Evolutionary conservation across 2,888 invertebrate species (phyloP).

Genomic region (Campopleginae sp.): DNA sequence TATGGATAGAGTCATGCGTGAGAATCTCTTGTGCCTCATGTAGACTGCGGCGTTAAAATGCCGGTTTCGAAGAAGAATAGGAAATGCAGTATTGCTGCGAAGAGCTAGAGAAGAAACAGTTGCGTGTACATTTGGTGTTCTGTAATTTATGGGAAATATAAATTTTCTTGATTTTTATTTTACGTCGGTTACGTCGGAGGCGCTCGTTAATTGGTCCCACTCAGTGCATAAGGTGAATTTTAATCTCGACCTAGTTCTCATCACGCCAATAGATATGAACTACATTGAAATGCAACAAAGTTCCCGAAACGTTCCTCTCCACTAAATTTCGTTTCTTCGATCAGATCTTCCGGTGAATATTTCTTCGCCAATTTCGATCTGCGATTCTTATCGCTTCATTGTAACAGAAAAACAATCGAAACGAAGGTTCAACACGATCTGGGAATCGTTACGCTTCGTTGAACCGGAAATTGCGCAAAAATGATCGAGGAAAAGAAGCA

Average conservation of each 20-base stretch:
- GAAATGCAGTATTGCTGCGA: constrained; percentile 10
- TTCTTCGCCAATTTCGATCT: constrained; percentile 38
- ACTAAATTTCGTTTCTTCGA: constrained; percentile 18
- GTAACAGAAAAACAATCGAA: constrained; percentile 22
- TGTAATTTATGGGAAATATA: constrained; percentile 40
- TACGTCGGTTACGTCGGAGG: constrained; percentile 29
- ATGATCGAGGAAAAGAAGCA: constrained; percentile 15
- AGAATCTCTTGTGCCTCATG: constrained; percentile 29
- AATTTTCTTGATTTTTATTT: constrained; percentile 20
- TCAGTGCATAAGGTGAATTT: neutral
- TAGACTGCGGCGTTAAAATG: neutral
- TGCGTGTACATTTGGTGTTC: constrained; percentile 6
- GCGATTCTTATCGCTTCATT: constrained; percentile 41
- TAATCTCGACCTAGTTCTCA: constrained; percentile 56
- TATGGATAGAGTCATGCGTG: constrained; percentile 33
- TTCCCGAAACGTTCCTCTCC: constrained; percentile 14
- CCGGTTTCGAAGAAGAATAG: neutral
- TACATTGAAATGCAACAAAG: neutral
- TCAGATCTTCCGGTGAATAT: constrained; percentile 18
- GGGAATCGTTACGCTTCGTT: constrained; percentile 34
- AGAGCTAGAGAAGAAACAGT: constrained; percentile 16
- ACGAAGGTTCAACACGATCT: constrained; percentile 34
- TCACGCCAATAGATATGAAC: constrained; percentile 14
- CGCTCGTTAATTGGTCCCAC: constrained; percentile 53
- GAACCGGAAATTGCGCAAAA: constrained; percentile 48